A percentile compares a stretch with the other conserved stretches of the same genome.
phyloP scores from a whole-genome alignment of 2,888 invertebrate species.

The Drosophila macrospina region DNA sequence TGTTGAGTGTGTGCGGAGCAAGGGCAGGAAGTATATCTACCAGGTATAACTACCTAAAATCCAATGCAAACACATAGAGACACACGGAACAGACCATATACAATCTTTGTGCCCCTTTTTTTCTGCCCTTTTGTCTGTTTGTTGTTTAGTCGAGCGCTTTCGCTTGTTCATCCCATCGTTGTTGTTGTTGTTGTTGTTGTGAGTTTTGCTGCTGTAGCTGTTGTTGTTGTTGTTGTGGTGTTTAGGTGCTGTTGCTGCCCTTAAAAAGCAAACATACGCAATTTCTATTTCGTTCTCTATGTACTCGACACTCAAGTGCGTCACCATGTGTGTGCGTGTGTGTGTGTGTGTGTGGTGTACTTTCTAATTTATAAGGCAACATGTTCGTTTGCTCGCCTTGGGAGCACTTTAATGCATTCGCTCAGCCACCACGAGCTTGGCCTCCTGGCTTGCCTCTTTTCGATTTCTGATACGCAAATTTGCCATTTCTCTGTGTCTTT shows the following conservation, averaged over 20 bases:
- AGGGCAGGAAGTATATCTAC: slow-evolving; percentile 26
- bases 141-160: slow-evolving; percentile 46
- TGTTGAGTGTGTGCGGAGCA: slow-evolving; percentile 6
- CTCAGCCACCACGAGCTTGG: slow-evolving; percentile 22
- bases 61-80: slow-evolving; percentile 52
- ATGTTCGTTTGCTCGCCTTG: slow-evolving; percentile 64
- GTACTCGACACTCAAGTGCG: slow-evolving; percentile 38
- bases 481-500: slow-evolving; percentile 31
- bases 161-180: slow-evolving; percentile 42
- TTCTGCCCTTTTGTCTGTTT: slow-evolving; percentile 7
- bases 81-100: slow-evolving; percentile 18
- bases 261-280: slow-evolving; percentile 68
- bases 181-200: slow-evolving; percentile 5
- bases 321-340: slow-evolving; percentile 1
- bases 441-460: slow-evolving; percentile 47
- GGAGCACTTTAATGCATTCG: slow-evolving; percentile 71
- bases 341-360: slow-evolving; percentile 39
- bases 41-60: slow-evolving; percentile 56
- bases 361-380: slow-evolving; percentile 76
- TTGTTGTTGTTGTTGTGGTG: slow-evolving; percentile 2
- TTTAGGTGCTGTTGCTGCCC: slow-evolving; percentile 36
- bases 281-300: slow-evolving; percentile 66
- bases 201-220: not conserved
- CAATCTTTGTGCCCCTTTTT: slow-evolving; percentile 42
- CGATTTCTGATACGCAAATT: slow-evolving; percentile 73